A percentile compares a stretch with the other conserved stretches of the same genome.
These are phyloP conservation scores for Aurelia sp. DNA, from an alignment of 30 jellyfish, hydroid and myxozoan genomes.

Conservation along the genomic window DNA sequence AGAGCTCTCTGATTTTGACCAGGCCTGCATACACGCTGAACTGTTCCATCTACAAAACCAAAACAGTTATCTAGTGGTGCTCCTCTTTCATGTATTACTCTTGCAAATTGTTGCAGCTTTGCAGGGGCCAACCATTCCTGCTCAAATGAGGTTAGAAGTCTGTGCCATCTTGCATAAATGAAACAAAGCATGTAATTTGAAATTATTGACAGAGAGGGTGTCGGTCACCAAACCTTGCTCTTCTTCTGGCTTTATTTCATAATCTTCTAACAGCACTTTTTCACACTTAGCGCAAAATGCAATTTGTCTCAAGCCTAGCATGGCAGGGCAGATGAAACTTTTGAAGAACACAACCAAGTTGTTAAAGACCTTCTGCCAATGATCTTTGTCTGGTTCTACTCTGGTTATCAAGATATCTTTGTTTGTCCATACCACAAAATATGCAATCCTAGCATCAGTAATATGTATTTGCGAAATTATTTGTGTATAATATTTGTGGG, in stretches of 20 bases:
- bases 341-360: slow-evolving; percentile 38
- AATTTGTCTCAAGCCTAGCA: slow-evolving; percentile 38
- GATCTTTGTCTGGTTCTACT: slow-evolving; percentile 9
- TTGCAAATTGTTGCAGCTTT: too few species aligned
- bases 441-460: slow-evolving; percentile 9
- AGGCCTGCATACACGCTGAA: too few species aligned
- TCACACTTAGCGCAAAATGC: slow-evolving; percentile 70
- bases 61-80: too few species aligned
- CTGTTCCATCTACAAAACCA: too few species aligned
- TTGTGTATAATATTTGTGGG: slow-evolving; percentile 70
- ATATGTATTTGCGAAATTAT: slow-evolving; percentile 26
- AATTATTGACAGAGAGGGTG: too few species aligned
- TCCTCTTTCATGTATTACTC: too few species aligned
- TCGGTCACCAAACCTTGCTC: too few species aligned
- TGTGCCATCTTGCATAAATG: too few species aligned
- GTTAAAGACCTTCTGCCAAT: slow-evolving; percentile 24
- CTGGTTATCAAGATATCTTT: slow-evolving; percentile 14
- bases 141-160: too few species aligned
- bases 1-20: too few species aligned
- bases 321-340: slow-evolving; percentile 42
- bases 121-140: too few species aligned
- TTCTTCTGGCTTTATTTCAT: slow-evolving; percentile 33
- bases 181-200: too few species aligned
- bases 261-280: slow-evolving; percentile 19
- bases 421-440: slow-evolving; percentile 45